These are phyloP conservation scores for Zeugodacus cucurbitae DNA, from an alignment of 1,140 invertebrate genomes.

Conservation along the genomic window DNA sequence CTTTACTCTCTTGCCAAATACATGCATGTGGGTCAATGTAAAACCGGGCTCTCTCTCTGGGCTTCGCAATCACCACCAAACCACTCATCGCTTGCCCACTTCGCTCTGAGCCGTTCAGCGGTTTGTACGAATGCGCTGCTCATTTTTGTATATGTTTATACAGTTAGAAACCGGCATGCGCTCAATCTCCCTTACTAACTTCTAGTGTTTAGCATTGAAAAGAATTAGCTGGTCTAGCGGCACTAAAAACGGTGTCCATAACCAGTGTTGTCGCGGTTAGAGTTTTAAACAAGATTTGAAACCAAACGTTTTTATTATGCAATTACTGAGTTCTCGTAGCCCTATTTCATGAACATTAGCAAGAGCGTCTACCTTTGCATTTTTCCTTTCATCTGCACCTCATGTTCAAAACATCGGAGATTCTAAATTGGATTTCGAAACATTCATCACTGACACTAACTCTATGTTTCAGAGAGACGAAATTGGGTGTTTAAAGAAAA, in stretches of 20 bases:
- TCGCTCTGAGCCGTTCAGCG: background rate
- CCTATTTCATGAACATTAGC: too few relatives aligned
- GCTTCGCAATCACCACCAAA: background rate
- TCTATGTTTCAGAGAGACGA: too few relatives aligned
- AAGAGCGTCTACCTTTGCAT: too few relatives aligned
- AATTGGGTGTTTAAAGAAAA: too few relatives aligned
- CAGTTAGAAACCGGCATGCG: background rate
- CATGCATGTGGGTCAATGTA: background rate
- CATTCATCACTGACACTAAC: too few relatives aligned
- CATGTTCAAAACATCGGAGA: too few relatives aligned
- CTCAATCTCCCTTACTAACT: background rate
- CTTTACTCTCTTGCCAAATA: background rate
- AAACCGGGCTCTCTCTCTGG: background rate
- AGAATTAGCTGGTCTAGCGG: background rate
- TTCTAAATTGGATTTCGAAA: too few relatives aligned
- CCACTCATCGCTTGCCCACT: background rate
- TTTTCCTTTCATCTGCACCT: too few relatives aligned
- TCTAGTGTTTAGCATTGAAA: background rate
- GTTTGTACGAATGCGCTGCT: background rate
- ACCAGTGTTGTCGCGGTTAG: background rate
- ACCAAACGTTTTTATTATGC: too few relatives aligned
- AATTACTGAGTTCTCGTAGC: too few relatives aligned
- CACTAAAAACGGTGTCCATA: background rate
- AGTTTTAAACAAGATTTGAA: too few relatives aligned
- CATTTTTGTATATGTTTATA: background rate